Percentiles rank a stretch among this genome's conserved stretches.
phyloP scores from a whole-genome alignment of 2,888 invertebrate genomes.

The Chymomyza procnemis region DNA sequence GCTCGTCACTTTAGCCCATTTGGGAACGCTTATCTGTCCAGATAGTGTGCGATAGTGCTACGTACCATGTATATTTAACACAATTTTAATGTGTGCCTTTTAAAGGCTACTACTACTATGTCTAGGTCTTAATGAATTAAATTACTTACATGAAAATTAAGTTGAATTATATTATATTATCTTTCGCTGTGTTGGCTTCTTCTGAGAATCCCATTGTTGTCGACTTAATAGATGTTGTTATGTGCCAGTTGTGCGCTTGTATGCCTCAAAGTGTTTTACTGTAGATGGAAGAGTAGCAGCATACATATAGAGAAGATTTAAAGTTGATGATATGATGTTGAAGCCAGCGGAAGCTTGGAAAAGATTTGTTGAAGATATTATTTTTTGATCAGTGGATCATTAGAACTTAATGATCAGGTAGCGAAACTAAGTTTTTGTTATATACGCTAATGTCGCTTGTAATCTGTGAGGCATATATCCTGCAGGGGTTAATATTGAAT shows the following conservation, averaged over 20 bases:
- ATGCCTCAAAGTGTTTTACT: neutral
- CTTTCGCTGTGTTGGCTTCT: neutral
- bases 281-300: neutral
- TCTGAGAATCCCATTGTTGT: neutral
- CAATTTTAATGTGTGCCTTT: conserved; percentile 44
- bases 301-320: neutral
- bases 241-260: neutral
- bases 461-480: neutral
- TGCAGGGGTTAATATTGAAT: too few relatives aligned
- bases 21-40: conserved; percentile 50
- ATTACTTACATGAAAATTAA: conserved; percentile 41
- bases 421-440: neutral
- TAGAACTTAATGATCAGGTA: neutral
- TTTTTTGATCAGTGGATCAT: neutral
- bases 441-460: neutral
- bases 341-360: neutral
- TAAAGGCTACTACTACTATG: too few relatives aligned
- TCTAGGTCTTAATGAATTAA: conserved; percentile 58
- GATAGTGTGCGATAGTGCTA: conserved; percentile 7
- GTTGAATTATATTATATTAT: conserved; percentile 9
- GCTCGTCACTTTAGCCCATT: conserved; percentile 52
- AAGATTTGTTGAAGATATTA: neutral
- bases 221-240: neutral
- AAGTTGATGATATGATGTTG: neutral
- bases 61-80: conserved; percentile 56